Evolutionary conservation across 2,888 invertebrate species (phyloP).

Genomic region (Lycocerus yunnanus): DNA sequence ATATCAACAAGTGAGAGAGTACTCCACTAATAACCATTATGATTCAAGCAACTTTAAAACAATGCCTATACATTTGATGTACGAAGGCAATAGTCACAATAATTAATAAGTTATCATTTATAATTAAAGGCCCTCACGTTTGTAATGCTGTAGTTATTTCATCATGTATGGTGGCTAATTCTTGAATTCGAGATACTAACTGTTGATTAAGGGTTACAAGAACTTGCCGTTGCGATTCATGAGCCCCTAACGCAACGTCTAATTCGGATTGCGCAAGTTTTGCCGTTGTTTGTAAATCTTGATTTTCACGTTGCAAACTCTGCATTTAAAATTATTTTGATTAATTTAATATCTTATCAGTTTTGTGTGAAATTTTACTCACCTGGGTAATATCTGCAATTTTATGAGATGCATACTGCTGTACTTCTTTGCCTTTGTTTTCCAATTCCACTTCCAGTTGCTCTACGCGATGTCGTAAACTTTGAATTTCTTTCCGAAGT

Average conservation of each 20-base stretch:
- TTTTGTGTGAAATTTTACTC: constrained; percentile 48
- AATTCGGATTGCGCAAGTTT: constrained; percentile 79
- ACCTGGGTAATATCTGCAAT: constrained; percentile 42
- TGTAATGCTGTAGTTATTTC: constrained; percentile 82
- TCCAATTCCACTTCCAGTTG: constrained; percentile 81
- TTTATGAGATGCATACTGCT: constrained; percentile 58
- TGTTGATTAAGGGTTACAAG: constrained; percentile 82
- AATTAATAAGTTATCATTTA: constrained; percentile 10
- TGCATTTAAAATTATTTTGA: constrained; percentile 41
- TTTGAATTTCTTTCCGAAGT: constrained; percentile 72
- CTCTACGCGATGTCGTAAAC: constrained; percentile 79
- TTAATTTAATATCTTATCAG: constrained; percentile 2
- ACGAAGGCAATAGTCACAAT: constrained; percentile 2
- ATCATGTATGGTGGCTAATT: constrained; percentile 80
- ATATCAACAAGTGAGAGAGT: constrained; percentile 7
- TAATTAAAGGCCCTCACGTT: constrained; percentile 55
- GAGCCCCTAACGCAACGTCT: constrained; percentile 77
- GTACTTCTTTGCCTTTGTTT: constrained; percentile 82
- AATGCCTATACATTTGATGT: constrained; percentile 17
- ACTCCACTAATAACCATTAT: constrained; percentile 17
- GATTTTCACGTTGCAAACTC: constrained; percentile 67
- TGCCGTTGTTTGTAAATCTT: constrained; percentile 68
- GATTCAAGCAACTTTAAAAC: constrained; percentile 21
- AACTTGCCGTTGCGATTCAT: constrained; percentile 81
- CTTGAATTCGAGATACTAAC: constrained; percentile 78